Conservation (phyloP, 2,888 invertebrate species). For the Drosophila putrida region DNA sequence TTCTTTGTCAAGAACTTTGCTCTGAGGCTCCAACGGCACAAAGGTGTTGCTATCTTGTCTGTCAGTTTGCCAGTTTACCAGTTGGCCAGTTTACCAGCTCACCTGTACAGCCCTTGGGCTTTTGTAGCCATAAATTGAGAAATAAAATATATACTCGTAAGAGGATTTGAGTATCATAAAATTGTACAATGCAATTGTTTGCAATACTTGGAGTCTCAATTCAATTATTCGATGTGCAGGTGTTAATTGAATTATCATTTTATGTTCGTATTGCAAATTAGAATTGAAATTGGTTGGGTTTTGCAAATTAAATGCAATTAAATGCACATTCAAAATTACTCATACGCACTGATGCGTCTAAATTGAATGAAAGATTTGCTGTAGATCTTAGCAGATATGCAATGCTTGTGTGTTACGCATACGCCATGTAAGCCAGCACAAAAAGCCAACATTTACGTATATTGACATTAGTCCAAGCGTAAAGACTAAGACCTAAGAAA, state of each 20-base stretch:
- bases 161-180: slow-evolving; percentile 26
- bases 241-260: slow-evolving; percentile 51
- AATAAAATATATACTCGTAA: slow-evolving; percentile 22
- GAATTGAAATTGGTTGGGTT: slow-evolving; percentile 11
- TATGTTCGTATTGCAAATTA: slow-evolving; percentile 32
- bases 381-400: slow-evolving; percentile 2
- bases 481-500: slow-evolving; percentile 4
- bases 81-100: slow-evolving; percentile 10
- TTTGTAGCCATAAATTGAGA: slow-evolving; percentile 30
- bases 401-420: slow-evolving; percentile 28
- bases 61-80: slow-evolving; percentile 6
- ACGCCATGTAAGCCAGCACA: slow-evolving; percentile 33
- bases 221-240: slow-evolving; percentile 25
- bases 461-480: slow-evolving; percentile 62
- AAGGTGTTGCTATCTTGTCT: slow-evolving; percentile 16
- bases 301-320: slow-evolving; percentile 64
- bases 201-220: neutral
- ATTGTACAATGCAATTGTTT: slow-evolving; percentile 1
- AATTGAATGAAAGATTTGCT: slow-evolving; percentile 19
- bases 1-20: slow-evolving; percentile 26
- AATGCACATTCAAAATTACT: slow-evolving; percentile 59
- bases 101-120: slow-evolving; percentile 14
- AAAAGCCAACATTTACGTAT: slow-evolving; percentile 47
- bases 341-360: slow-evolving; percentile 70
- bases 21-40: slow-evolving; percentile 9